These are phyloP conservation scores for Chelonus insularis DNA, from an alignment of 1,140 invertebrate species.

Conservation along the genomic window DNA sequence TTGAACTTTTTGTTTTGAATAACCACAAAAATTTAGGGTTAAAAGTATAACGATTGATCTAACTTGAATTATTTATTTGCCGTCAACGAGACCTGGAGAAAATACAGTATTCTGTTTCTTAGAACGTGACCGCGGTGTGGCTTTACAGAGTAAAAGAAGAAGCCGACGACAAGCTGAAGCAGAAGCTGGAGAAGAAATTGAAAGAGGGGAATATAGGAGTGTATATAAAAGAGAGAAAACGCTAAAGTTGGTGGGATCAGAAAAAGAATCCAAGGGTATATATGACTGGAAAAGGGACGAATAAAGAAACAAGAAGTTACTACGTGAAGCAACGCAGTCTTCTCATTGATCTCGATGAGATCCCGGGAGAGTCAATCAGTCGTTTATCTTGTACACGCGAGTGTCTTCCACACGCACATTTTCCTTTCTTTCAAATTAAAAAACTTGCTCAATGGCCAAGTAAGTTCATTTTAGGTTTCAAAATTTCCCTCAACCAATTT, in stretches of 20 bases:
- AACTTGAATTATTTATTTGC: too few relatives aligned
- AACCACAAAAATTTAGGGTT: too few relatives aligned
- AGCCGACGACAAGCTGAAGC: constrained; percentile 6
- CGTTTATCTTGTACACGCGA: constrained; percentile 27
- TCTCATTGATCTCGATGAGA: constrained; percentile 35
- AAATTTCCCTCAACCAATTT: too few relatives aligned
- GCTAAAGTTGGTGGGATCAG: not conserved
- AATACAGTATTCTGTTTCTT: constrained; percentile 37
- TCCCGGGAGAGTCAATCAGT: constrained; percentile 20
- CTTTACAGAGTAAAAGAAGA: constrained; percentile 30
- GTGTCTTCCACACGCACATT: constrained; percentile 1
- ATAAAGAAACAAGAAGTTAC: constrained; percentile 32
- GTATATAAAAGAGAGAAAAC: not conserved
- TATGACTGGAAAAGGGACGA: constrained; percentile 2
- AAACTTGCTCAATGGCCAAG: too few relatives aligned
- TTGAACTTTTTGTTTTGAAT: too few relatives aligned
- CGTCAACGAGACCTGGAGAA: constrained; percentile 22
- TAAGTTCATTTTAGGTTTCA: too few relatives aligned
- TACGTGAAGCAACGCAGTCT: constrained; percentile 41
- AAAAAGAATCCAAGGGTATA: too few relatives aligned
- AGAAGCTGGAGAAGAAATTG: not conserved
- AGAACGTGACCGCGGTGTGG: constrained; percentile 35
- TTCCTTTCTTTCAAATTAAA: too few relatives aligned
- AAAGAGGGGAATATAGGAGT: not conserved
- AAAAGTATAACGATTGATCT: too few relatives aligned